Evolutionary conservation across 2,797 vertebrate species (phyloP).

Genomic region (Onychomys torridus): DNA sequence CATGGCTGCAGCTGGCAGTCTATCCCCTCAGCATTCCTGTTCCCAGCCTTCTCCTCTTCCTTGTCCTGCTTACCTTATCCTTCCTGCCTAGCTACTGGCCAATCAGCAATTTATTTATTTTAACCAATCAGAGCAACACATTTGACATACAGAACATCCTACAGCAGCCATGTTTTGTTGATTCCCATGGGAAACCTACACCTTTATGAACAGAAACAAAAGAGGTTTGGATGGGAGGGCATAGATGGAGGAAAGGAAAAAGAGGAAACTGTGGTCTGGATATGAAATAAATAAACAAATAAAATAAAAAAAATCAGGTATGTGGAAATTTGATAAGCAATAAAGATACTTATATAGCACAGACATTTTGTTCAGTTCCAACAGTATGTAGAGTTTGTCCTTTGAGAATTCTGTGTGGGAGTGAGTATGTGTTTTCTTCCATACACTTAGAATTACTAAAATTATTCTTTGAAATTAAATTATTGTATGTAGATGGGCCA

Average conservation of each 20-base stretch:
- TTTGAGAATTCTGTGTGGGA: not conserved
- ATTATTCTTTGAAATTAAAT: conserved; percentile 38
- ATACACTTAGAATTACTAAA: not conserved
- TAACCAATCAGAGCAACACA: too few relatives aligned
- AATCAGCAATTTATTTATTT: too few relatives aligned
- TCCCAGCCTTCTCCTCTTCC: too few relatives aligned
- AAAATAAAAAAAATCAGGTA: not conserved
- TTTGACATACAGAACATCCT: too few relatives aligned
- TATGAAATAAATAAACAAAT: not conserved
- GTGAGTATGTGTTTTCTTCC: not conserved
- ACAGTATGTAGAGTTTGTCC: not conserved
- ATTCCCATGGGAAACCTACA: not conserved
- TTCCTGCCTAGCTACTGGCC: too few relatives aligned
- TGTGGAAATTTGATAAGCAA: not conserved
- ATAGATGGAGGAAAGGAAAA: not conserved
- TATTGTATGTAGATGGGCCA: not conserved
- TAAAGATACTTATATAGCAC: not conserved
- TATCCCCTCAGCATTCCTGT: too few relatives aligned
- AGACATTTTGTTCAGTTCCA: not conserved
- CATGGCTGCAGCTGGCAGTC: too few relatives aligned
- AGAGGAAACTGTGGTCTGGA: not conserved
- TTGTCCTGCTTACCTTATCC: too few relatives aligned
- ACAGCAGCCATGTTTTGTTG: not conserved
- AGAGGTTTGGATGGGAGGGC: fast-evolving
- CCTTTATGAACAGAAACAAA: not conserved